phyloP scores from a whole-genome alignment of 1,140 invertebrate species.

The Cotesia chilonis region DNA sequence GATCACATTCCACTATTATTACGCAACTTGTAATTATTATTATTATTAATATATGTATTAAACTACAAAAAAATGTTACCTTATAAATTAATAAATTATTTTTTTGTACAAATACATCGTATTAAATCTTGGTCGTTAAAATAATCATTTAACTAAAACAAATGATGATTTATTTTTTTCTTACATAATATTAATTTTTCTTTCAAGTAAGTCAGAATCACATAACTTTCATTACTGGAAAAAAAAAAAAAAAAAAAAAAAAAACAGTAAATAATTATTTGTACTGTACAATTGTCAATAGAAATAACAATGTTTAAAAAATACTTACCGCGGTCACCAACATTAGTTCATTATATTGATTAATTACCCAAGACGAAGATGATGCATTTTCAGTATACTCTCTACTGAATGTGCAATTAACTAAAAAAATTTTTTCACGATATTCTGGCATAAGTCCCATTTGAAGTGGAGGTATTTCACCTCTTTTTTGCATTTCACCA shows the following conservation, averaged over 20 bases:
- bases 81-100: neutral
- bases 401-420: constrained; percentile 63
- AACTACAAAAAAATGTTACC: constrained; percentile 20
- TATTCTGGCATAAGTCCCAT: constrained; percentile 44
- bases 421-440: constrained; percentile 47
- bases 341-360: constrained; percentile 59
- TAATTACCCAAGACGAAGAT: constrained; percentile 62
- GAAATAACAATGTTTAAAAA: neutral
- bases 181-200: too few relatives aligned
- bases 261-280: neutral
- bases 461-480: constrained; percentile 28
- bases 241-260: too few relatives aligned
- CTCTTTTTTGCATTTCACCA: constrained; percentile 30
- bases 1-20: constrained; percentile 47
- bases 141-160: too few relatives aligned
- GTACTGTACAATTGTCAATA: constrained; percentile 9
- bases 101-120: too few relatives aligned
- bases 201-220: too few relatives aligned
- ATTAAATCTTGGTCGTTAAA: too few relatives aligned
- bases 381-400: constrained; percentile 63
- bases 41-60: constrained; percentile 28
- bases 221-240: too few relatives aligned
- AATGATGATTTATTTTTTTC: too few relatives aligned
- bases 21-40: constrained; percentile 36
- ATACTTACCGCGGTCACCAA: constrained; percentile 17